Percentiles rank a stretch among this genome's conserved stretches.
Evolutionary conservation across 1,140 invertebrate genomes (phyloP).

Genomic region (Eriosoma lanigerum): DNA sequence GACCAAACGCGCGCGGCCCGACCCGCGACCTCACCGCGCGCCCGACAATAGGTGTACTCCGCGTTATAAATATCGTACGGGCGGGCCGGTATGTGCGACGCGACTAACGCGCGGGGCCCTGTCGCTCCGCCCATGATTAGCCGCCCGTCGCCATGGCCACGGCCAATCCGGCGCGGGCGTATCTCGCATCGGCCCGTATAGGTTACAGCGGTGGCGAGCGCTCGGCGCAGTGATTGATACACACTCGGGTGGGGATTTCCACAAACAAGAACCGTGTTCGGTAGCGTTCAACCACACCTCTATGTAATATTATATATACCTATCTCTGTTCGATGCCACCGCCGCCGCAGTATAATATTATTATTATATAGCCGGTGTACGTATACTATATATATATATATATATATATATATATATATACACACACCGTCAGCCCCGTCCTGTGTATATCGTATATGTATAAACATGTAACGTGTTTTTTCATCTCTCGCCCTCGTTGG

Average conservation of each 20-base stretch:
- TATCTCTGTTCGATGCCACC: too few species aligned
- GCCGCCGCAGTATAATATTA: too few species aligned
- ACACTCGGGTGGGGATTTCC: conserved; percentile 50
- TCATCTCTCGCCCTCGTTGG: too few species aligned
- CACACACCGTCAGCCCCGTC: too few species aligned
- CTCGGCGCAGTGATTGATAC: conserved; percentile 48
- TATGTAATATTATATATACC: too few species aligned
- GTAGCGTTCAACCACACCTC: conserved; percentile 44
- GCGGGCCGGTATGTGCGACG: neutral
- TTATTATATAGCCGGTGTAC: too few species aligned
- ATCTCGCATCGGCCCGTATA: conserved; percentile 36
- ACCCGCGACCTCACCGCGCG: conserved; percentile 36
- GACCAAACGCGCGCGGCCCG: neutral
- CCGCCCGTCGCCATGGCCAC: conserved; percentile 54
- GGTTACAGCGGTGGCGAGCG: conserved; percentile 41
- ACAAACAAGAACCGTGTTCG: conserved; percentile 36
- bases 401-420: too few species aligned
- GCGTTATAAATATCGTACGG: neutral
- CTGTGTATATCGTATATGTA: too few species aligned
- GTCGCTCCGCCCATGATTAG: conserved; percentile 53
- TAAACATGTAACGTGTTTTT: too few species aligned
- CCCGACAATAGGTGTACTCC: conserved; percentile 15
- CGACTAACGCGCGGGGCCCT: neutral
- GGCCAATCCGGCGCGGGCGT: conserved; percentile 53
- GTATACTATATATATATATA: too few species aligned